Evolutionary conservation across 2,113 vertebrate genomes (phyloP).

Genomic region (Phalacrocorax brasilianus): DNA sequence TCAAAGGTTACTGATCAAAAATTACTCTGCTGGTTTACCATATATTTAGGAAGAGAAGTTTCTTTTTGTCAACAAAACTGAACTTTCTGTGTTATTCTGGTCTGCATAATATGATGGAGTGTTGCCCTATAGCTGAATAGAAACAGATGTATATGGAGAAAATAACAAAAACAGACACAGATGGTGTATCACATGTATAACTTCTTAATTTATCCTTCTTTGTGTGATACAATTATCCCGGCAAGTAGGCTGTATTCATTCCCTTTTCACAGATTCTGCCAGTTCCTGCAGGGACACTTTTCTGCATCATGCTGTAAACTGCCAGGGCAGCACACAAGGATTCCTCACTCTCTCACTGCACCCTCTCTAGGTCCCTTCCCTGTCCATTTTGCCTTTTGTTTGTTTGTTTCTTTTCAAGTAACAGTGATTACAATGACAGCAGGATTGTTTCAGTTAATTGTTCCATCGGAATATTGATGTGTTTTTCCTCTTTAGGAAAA

Average conservation of each 20-base stretch:
- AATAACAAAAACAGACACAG: conserved; percentile 73
- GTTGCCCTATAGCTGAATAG: conserved; percentile 71
- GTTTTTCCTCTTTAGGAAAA: background rate
- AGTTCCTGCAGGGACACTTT: conserved; percentile 15
- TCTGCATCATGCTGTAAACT: background rate
- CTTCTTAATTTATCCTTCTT: conserved; percentile 73
- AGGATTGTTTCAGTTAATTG: background rate
- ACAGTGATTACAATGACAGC: background rate
- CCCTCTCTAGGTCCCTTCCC: background rate
- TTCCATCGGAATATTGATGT: background rate
- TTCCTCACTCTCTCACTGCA: background rate
- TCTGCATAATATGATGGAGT: conserved; percentile 73
- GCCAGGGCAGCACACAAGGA: background rate
- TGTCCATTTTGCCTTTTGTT: background rate
- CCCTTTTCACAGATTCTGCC: conserved; percentile 31
- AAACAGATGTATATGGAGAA: conserved; percentile 71
- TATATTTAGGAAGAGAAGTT: conserved; percentile 36
- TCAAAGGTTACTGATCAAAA: conserved; percentile 46
- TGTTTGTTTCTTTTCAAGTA: background rate
- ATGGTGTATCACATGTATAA: conserved; percentile 69
- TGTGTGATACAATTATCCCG: conserved; percentile 48
- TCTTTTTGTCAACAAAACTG: conserved; percentile 48
- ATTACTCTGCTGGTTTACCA: conserved; percentile 30
- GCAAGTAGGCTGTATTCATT: conserved; percentile 55
- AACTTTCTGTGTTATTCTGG: conserved; percentile 65